A percentile compares a stretch with the other conserved stretches of the same genome.
phyloP scores from a whole-genome alignment of 2,113 vertebrate species.

The Mandrillus leucophaeus region DNA sequence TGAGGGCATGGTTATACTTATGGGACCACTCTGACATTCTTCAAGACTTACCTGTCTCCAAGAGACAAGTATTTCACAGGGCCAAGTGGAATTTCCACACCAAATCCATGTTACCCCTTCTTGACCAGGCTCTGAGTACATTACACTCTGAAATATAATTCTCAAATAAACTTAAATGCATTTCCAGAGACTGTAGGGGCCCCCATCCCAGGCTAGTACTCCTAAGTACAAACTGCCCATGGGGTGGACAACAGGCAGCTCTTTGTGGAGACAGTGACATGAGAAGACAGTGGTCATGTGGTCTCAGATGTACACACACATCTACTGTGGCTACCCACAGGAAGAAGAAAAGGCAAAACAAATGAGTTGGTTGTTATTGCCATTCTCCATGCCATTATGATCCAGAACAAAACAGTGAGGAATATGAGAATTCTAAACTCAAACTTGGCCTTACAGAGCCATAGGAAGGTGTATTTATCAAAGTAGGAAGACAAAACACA shows the following conservation, averaged over 20 bases:
- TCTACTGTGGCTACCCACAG: background rate
- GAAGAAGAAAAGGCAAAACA: background rate
- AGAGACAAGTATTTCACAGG: background rate
- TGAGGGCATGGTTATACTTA: background rate
- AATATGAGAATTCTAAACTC: background rate
- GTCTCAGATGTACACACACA: no score
- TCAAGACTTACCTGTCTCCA: background rate
- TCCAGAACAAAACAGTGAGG: background rate
- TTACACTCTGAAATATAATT: background rate
- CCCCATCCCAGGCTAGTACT: background rate
- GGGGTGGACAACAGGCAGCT: background rate
- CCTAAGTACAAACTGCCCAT: background rate
- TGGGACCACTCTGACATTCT: background rate
- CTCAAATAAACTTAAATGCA: background rate
- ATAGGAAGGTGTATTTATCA: background rate
- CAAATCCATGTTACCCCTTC: background rate
- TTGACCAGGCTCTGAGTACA: background rate
- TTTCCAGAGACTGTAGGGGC: background rate
- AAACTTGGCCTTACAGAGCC: background rate
- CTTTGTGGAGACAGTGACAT: background rate
- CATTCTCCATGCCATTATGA: background rate
- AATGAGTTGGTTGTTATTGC: accelerated
- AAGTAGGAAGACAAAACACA: background rate
- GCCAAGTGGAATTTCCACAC: background rate
- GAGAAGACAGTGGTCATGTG: background rate